Percentiles rank a stretch among this genome's conserved stretches.
Conservation (phyloP, 2,113 vertebrate genomes). For the Elephantulus edwardii region DNA sequence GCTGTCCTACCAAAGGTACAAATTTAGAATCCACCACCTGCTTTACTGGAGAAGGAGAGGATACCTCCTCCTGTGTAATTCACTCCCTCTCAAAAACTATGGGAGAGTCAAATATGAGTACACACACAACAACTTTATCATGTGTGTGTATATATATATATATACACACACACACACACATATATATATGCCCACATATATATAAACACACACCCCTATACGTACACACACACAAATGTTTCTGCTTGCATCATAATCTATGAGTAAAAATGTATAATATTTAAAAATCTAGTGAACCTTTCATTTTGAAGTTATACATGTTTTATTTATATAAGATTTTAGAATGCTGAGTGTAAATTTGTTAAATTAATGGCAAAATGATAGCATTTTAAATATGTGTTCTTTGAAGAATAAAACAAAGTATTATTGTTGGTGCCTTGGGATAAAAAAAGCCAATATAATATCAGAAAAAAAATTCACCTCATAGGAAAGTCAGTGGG, state of each 20-base stretch:
- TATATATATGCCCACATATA: too few relatives aligned
- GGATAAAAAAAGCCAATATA: slow-evolving; percentile 51
- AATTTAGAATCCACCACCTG: too few relatives aligned
- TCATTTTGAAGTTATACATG: neutral
- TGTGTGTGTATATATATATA: too few relatives aligned
- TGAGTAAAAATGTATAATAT: neutral
- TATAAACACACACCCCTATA: too few relatives aligned
- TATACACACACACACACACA: too few relatives aligned
- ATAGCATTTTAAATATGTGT: neutral
- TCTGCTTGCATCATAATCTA: neutral
- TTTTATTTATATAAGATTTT: neutral
- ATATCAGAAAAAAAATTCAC: slow-evolving; percentile 54
- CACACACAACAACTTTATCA: too few relatives aligned
- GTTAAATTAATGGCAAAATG: slow-evolving; percentile 40
- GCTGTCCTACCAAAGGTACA: too few relatives aligned
- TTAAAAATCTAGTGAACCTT: neutral
- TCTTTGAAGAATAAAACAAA: slow-evolving; percentile 42
- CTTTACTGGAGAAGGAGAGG: too few relatives aligned
- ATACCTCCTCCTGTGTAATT: too few relatives aligned
- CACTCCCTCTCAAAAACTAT: too few relatives aligned
- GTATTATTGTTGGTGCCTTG: slow-evolving; percentile 17
- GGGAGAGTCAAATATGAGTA: too few relatives aligned
- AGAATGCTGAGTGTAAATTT: neutral
- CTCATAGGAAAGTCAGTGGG: slow-evolving; percentile 61
- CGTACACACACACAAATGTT: too few relatives aligned